phyloP scores from a whole-genome alignment of 2,797 vertebrate species.

The Chelidonichthys spinosus region DNA sequence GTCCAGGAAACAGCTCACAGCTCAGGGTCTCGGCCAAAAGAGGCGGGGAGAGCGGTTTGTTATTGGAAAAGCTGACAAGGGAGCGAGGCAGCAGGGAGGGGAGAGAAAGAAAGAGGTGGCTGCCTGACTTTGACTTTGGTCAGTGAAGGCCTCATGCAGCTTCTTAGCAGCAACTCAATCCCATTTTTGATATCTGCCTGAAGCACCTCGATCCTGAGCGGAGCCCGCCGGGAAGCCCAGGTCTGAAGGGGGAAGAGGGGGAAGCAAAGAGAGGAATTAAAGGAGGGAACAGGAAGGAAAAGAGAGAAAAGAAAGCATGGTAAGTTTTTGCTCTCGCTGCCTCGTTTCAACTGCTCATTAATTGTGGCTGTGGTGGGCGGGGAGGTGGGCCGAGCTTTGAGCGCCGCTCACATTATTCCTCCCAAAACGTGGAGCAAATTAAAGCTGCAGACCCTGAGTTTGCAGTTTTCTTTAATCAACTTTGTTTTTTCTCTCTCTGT shows the following conservation, averaged over 20 bases:
- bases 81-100: conserved; percentile 39
- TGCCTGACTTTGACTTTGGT: conserved; percentile 69
- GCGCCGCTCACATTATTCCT: conserved; percentile 4
- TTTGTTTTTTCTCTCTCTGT: background rate
- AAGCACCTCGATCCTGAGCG: conserved; percentile 51
- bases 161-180: conserved; percentile 58
- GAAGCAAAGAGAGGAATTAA: conserved; percentile 13
- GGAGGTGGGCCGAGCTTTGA: conserved; percentile 45
- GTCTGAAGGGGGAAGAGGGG: background rate
- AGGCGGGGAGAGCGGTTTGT: conserved; percentile 73
- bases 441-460: background rate
- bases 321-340: conserved; percentile 78
- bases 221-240: conserved; percentile 31
- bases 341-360: conserved; percentile 50
- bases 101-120: conserved; percentile 32
- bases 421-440: background rate
- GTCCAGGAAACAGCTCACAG: conserved; percentile 91
- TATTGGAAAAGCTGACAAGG: conserved; percentile 94
- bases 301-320: conserved; percentile 77
- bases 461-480: background rate
- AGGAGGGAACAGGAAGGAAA: conserved; percentile 4
- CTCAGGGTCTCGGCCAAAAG: conserved; percentile 88
- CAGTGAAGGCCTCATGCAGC: conserved; percentile 87
- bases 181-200: conserved; percentile 63
- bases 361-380: conserved; percentile 47